A percentile compares a stretch with the other conserved stretches of the same genome.
Conservation (phyloP, 2,797 vertebrate genomes). For the Tauraco hartlaubi region DNA sequence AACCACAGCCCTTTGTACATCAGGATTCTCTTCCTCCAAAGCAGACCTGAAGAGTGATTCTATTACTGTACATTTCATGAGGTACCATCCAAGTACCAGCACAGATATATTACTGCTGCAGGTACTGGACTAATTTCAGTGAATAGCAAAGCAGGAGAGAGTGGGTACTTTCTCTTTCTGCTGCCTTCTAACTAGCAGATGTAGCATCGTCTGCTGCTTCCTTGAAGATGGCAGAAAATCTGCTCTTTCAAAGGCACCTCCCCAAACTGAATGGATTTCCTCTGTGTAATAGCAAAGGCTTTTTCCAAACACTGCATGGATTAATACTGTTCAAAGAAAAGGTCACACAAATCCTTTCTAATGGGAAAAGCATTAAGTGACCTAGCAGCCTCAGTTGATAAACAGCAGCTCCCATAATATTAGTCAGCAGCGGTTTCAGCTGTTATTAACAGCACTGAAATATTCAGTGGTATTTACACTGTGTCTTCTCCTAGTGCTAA, state of each 20-base stretch:
- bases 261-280: neutral
- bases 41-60: neutral
- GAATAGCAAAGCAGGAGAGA: neutral
- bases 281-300: neutral
- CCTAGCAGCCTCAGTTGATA: neutral
- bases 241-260: neutral
- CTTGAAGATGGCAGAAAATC: neutral
- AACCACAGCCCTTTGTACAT: neutral
- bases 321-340: conserved; percentile 27
- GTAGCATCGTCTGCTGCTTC: neutral
- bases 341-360: conserved; percentile 24
- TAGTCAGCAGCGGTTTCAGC: neutral
- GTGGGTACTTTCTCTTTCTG: neutral
- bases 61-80: neutral
- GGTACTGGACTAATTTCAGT: neutral
- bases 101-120: neutral
- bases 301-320: neutral
- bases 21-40: neutral
- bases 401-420: neutral
- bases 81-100: neutral
- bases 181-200: neutral
- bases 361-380: conserved; percentile 46
- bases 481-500: neutral
- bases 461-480: neutral
- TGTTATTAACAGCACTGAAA: neutral